Evolutionary conservation across 2,888 invertebrate species (phyloP).

Genomic region (Caenorhabditis plicata): DNA sequence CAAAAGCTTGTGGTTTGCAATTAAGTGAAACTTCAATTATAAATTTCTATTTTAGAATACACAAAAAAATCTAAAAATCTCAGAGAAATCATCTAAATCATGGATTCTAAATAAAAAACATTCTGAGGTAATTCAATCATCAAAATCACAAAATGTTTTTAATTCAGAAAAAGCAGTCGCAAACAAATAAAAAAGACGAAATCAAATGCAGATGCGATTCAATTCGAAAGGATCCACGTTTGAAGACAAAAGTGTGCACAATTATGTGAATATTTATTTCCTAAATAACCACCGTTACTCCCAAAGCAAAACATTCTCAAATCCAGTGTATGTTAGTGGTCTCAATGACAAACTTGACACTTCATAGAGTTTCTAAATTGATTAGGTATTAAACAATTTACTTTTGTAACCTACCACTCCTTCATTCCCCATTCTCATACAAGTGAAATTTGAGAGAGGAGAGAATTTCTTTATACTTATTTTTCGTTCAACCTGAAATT

Average conservation of each 20-base stretch:
- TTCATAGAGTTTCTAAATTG: slow-evolving; percentile 17
- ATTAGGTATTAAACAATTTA: neutral
- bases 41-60: too few species aligned
- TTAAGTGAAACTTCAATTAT: too few species aligned
- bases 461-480: too few species aligned
- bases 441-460: slow-evolving; percentile 15
- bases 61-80: too few species aligned
- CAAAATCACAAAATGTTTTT: too few species aligned
- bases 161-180: too few species aligned
- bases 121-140: too few species aligned
- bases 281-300: neutral
- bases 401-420: slow-evolving; percentile 8
- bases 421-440: slow-evolving; percentile 3
- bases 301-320: slow-evolving; percentile 15
- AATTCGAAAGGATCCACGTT: slow-evolving; percentile 36
- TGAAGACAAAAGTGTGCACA: slow-evolving; percentile 47
- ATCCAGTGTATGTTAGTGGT: slow-evolving; percentile 18
- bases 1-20: too few species aligned
- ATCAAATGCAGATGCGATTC: slow-evolving; percentile 40
- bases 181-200: too few species aligned
- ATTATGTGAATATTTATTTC: slow-evolving; percentile 11
- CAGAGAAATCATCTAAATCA: too few species aligned
- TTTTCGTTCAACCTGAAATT: too few species aligned
- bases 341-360: slow-evolving; percentile 6
- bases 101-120: too few species aligned